phyloP scores from a whole-genome alignment of 2,113 vertebrate genomes.

The Corythornis cristatus region DNA sequence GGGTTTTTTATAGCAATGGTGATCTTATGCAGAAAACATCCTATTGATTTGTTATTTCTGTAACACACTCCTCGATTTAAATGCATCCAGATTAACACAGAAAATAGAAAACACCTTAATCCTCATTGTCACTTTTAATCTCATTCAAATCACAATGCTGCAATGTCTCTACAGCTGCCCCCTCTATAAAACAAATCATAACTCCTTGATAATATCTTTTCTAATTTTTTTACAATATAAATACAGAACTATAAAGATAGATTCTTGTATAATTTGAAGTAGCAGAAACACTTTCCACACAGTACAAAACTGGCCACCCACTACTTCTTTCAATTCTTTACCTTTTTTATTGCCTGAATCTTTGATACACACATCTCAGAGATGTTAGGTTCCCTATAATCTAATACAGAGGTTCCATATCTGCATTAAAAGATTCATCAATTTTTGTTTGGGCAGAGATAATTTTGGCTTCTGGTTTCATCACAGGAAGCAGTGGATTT shows the following conservation, averaged over 20 bases:
- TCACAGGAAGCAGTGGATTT: background rate
- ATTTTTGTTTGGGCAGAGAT: background rate
- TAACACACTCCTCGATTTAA: background rate
- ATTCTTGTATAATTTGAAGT: background rate
- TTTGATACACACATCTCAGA: background rate
- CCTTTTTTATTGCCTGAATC: background rate
- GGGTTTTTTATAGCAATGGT: background rate
- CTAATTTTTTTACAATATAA: background rate
- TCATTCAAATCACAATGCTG: background rate
- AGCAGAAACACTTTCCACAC: background rate
- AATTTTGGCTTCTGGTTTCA: background rate
- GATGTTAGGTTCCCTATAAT: background rate
- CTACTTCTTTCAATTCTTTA: background rate
- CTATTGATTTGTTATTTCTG: background rate
- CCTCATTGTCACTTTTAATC: background rate
- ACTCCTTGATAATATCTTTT: background rate
- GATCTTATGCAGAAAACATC: background rate
- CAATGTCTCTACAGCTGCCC: background rate
- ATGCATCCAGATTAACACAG: background rate
- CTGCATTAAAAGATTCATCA: background rate
- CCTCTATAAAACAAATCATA: background rate
- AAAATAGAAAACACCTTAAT: background rate
- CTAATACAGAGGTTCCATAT: background rate
- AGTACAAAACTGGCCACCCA: background rate
- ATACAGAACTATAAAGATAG: background rate